Evolutionary conservation across 2,888 invertebrate genomes (phyloP).

Genomic region (Nomada goodeniana): DNA sequence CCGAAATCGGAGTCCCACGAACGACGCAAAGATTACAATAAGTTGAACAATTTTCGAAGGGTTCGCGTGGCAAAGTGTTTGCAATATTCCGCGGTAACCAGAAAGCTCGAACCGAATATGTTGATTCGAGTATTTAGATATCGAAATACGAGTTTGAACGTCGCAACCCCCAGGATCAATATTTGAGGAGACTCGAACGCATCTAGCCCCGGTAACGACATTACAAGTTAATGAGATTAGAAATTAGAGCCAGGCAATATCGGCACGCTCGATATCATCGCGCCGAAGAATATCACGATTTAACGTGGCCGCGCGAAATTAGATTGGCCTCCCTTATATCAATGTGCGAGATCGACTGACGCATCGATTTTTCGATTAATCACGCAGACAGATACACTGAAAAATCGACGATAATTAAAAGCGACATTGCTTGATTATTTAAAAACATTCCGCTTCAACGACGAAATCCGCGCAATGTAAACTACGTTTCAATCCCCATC

Average conservation of each 20-base stretch:
- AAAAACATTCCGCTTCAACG: too few relatives aligned
- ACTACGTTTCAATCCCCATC: too few relatives aligned
- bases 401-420: too few relatives aligned
- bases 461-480: too few relatives aligned
- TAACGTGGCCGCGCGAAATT: background rate
- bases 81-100: background rate
- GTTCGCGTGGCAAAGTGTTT: background rate
- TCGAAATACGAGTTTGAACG: constrained; percentile 14
- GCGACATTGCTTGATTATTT: too few relatives aligned
- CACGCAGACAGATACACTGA: background rate
- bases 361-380: background rate
- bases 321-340: background rate
- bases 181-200: constrained; percentile 26
- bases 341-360: background rate
- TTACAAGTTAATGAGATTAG: constrained; percentile 28
- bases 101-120: background rate
- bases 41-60: background rate
- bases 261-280: constrained; percentile 16
- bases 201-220: constrained; percentile 17
- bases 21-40: too few relatives aligned
- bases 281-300: constrained; percentile 18
- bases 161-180: constrained; percentile 16
- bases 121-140: background rate
- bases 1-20: too few relatives aligned
- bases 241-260: constrained; percentile 25